Conservation (phyloP, 2,113 vertebrate species). For the Hirundichthys speculiger region DNA sequence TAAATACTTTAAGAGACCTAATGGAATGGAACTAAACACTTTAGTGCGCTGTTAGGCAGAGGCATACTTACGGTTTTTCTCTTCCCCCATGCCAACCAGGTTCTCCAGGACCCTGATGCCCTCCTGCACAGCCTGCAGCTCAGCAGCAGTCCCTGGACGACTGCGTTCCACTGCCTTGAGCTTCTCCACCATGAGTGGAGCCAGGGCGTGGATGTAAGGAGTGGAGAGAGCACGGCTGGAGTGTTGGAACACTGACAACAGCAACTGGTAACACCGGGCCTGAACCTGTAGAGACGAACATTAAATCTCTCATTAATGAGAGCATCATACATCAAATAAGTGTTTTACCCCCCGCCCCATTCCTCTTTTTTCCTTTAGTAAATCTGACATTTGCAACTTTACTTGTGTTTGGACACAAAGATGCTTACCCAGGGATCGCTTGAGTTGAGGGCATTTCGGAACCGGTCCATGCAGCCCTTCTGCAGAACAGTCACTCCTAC, state of each 20-base stretch:
- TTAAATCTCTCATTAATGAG: constrained; percentile 5
- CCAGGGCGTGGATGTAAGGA: constrained; percentile 94
- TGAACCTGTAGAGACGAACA: constrained; percentile 84
- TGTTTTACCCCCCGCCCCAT: not conserved
- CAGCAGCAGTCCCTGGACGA: constrained; percentile 82
- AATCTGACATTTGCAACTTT: not conserved
- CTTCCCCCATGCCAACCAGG: constrained; percentile 93
- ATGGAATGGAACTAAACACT: constrained; percentile 34
- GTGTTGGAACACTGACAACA: constrained; percentile 96
- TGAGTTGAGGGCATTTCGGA: constrained; percentile 91
- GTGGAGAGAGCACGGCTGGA: constrained; percentile 91
- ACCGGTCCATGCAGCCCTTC: constrained; percentile 92
- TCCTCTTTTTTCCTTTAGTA: not conserved
- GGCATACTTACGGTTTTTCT: constrained; percentile 92
- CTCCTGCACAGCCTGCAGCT: constrained; percentile 95
- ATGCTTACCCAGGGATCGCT: constrained; percentile 89
- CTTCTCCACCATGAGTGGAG: constrained; percentile 94
- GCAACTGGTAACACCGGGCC: constrained; percentile 95
- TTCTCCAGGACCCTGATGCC: constrained; percentile 95
- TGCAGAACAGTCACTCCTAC: constrained; percentile 94
- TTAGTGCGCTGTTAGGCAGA: constrained; percentile 36
- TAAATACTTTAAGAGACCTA: constrained; percentile 28
- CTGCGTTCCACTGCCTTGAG: constrained; percentile 91
- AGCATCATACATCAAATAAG: not conserved
- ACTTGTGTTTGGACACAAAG: not conserved